These are phyloP conservation scores for Morelia viridis DNA, from an alignment of 2,797 vertebrate species.

Conservation along the genomic window DNA sequence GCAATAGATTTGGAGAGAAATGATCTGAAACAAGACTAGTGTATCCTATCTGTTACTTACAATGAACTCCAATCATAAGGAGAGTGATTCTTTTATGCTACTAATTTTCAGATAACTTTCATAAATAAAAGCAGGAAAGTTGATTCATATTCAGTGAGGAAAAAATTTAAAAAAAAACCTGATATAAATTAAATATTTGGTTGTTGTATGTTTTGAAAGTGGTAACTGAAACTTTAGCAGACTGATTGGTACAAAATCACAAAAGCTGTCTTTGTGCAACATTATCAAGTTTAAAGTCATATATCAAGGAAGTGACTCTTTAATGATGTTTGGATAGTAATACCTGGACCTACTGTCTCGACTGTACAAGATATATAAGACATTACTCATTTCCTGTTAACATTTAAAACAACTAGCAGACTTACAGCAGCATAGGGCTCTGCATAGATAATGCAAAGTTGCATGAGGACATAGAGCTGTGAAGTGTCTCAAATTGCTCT, in stretches of 20 bases:
- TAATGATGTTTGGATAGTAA: not conserved
- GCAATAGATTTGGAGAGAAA: not conserved
- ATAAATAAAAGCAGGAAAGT: not conserved
- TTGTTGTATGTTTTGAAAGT: not conserved
- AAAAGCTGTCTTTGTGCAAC: not conserved
- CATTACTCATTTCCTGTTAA: not conserved
- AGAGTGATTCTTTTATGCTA: not conserved
- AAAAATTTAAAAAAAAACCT: not conserved
- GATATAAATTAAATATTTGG: not conserved
- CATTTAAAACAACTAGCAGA: not conserved
- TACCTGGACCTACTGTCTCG: not conserved
- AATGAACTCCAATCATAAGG: not conserved
- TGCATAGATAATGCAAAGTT: not conserved
- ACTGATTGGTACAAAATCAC: not conserved
- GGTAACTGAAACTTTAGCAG: not conserved
- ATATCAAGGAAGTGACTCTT: not conserved
- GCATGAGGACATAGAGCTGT: not conserved
- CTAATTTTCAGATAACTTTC: not conserved
- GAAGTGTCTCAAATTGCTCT: not conserved
- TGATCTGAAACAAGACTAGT: not conserved
- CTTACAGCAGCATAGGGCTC: not conserved
- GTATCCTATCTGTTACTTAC: not conserved
- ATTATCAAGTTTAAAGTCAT: not conserved
- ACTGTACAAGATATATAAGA: not conserved
- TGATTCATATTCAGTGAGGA: not conserved